Evolutionary conservation across 2,113 vertebrate species (phyloP).

Genomic region (Sceloporus undulatus): DNA sequence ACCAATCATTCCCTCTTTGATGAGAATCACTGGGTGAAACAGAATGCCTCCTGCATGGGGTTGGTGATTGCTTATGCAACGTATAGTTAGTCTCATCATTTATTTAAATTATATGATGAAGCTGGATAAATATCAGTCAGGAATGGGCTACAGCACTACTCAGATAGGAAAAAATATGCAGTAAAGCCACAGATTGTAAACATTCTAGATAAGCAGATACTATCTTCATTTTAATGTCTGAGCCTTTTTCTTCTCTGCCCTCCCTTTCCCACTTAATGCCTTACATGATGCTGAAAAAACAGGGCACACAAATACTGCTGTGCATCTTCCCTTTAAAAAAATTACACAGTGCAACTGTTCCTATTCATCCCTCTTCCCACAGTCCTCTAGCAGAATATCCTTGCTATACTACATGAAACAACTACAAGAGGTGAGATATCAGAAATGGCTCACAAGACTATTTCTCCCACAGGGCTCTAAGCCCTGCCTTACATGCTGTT

Average conservation of each 20-base stretch:
- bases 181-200: not conserved
- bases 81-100: not conserved
- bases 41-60: not conserved
- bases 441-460: accelerated
- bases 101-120: not conserved
- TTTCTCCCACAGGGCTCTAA: not conserved
- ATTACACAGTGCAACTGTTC: not conserved
- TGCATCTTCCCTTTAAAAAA: not conserved
- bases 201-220: not conserved
- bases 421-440: accelerated
- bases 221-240: not conserved
- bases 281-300: not conserved
- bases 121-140: not conserved
- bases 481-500: accelerated
- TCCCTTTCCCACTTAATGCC: not conserved
- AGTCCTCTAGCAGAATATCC: not conserved
- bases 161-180: not conserved
- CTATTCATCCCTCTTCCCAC: not conserved
- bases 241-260: not conserved
- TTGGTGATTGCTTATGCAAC: no score
- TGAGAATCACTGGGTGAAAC: not conserved
- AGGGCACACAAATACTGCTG: not conserved
- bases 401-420: not conserved
- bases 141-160: not conserved
- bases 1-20: not conserved